Percentiles rank a stretch among this genome's conserved stretches.
Conservation (phyloP, 2,797 vertebrate genomes). For the Novumbra hubbsi region DNA sequence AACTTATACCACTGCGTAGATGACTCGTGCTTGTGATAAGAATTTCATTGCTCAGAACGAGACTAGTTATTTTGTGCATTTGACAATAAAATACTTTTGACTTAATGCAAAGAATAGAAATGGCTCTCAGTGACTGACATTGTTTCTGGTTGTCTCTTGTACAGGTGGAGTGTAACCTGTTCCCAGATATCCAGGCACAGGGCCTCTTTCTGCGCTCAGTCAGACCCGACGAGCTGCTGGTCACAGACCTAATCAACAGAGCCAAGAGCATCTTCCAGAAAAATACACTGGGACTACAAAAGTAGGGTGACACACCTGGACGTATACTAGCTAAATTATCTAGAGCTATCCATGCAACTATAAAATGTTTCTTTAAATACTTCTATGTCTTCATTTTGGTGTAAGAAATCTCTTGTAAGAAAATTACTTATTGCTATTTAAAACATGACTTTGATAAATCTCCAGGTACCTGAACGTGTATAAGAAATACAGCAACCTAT, state of each 20-base stretch:
- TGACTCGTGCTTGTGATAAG: too few species aligned
- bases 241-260: slow-evolving; percentile 73
- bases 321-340: not conserved
- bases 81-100: too few species aligned
- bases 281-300: slow-evolving; percentile 84
- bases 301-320: slow-evolving; percentile 66
- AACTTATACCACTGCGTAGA: too few species aligned
- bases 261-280: slow-evolving; percentile 77
- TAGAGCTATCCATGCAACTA: not conserved
- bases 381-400: not conserved
- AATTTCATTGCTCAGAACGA: too few species aligned
- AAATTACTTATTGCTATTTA: not conserved
- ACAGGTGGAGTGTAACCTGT: slow-evolving; percentile 86
- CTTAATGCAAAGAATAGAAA: not conserved
- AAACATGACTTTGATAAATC: slow-evolving; percentile 1
- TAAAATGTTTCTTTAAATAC: not conserved
- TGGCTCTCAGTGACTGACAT: not conserved
- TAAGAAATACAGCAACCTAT: slow-evolving; percentile 76
- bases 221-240: slow-evolving; percentile 74
- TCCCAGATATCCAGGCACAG: slow-evolving; percentile 69
- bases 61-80: too few species aligned
- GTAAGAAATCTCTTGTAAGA: not conserved
- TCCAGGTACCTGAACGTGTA: slow-evolving; percentile 88
- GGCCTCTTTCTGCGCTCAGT: slow-evolving; percentile 76
- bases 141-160: not conserved